These are phyloP conservation scores for Lissonota sp. DNA, from an alignment of 2,888 invertebrate species.

Conservation along the genomic window DNA sequence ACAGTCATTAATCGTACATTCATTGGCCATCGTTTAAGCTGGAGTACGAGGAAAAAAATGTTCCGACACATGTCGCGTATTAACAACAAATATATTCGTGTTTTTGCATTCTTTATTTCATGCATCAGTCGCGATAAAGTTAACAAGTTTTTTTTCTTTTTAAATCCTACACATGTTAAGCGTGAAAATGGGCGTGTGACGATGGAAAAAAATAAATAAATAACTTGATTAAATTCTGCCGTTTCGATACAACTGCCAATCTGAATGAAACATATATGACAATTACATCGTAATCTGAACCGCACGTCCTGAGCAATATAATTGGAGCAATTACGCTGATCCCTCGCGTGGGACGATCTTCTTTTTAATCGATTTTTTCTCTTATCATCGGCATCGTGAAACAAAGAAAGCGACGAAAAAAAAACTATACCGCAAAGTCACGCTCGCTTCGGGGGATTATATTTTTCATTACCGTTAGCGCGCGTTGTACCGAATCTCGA, in stretches of 20 bases:
- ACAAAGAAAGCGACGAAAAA: background rate
- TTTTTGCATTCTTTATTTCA: background rate
- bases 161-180: background rate
- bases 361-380: background rate
- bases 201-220: background rate
- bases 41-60: background rate
- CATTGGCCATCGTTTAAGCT: slow-evolving; percentile 13
- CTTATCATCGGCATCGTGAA: background rate
- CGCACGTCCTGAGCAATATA: too few species aligned
- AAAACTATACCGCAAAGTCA: background rate
- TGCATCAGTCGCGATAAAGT: slow-evolving; percentile 7
- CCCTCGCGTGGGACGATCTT: background rate
- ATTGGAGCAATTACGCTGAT: too few species aligned
- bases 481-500: too few species aligned
- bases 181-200: slow-evolving; percentile 1
- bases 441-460: background rate
- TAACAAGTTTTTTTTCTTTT: background rate
- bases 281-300: background rate
- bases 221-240: too few species aligned
- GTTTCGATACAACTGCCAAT: background rate
- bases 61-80: too few species aligned
- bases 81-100: background rate
- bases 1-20: slow-evolving; percentile 9
- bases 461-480: background rate
- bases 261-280: background rate